Conservation (phyloP, 1,140 invertebrate genomes). For the Paramacrobiotus metropolitanus region DNA sequence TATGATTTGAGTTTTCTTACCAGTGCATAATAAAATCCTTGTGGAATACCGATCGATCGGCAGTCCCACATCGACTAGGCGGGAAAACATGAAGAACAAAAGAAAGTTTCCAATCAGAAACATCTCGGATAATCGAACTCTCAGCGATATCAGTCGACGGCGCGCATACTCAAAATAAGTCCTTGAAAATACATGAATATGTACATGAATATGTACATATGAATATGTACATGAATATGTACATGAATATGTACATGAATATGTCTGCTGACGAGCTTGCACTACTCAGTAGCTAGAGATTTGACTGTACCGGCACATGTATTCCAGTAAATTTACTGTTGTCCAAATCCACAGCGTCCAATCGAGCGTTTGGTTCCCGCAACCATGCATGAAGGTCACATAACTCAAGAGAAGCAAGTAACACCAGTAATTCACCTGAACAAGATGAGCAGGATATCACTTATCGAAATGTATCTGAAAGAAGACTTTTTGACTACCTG, state of each 20-base stretch:
- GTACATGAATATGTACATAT: too few relatives aligned
- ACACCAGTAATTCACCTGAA: constrained; percentile 18
- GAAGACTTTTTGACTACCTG: constrained; percentile 14
- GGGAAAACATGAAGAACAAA: constrained; percentile 14
- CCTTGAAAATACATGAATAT: not conserved
- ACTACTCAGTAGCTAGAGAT: too few relatives aligned
- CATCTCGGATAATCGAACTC: constrained; percentile 14
- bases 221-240: too few relatives aligned
- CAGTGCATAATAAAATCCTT: not conserved
- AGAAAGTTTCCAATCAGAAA: constrained; percentile 16
- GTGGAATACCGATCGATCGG: not conserved
- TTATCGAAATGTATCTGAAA: not conserved
- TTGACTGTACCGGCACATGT: not conserved
- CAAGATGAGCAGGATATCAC: constrained; percentile 5
- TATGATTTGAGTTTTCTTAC: not conserved
- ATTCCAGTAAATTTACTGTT: constrained; percentile 16
- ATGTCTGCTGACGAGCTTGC: too few relatives aligned
- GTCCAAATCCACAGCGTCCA: constrained; percentile 20
- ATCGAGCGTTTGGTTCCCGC: constrained; percentile 19
- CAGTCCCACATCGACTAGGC: constrained; percentile 15
- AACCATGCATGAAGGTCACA: constrained; percentile 19
- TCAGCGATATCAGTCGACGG: constrained; percentile 10
- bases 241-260: too few relatives aligned
- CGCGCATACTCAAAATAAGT: not conserved
- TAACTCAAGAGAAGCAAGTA: constrained; percentile 19